Base-by-base conservation (phyloP, 1,140 invertebrate genomes). In the Ericerus pela region DNA sequence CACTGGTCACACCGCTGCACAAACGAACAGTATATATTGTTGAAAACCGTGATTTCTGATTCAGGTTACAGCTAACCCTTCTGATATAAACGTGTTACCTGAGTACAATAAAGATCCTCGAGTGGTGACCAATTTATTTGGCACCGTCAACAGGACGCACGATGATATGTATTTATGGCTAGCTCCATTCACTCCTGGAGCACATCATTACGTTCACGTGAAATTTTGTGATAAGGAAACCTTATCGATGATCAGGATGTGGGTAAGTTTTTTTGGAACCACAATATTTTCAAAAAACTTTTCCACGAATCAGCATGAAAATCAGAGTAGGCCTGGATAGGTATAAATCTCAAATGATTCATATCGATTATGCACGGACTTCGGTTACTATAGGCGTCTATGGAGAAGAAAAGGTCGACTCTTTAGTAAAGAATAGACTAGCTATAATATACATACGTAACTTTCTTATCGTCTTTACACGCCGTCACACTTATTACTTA, bases 111-210 rank as follows among this genome's bases (percentile, higher is more conserved):
- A 74, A 59, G 78, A 79, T 66, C 76, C 75, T 10, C 65, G 77
- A 57, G 70, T 77, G n/a, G 72, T 81, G 1, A 64, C 69, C 33
- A 84, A 79, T 68, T 67, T 87, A 36, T 69, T 81, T 28, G 82
- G 87, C 66, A 81, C 81, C 1, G 74, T 81, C 10, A 81, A 85
- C 64, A 67, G 79, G 51, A 87, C 83, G 0, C 73, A 77, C 61
- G 83, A 87, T 68, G 84, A 87, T 66, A 74, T 77, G 31, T 83
- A 87, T 69, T 75, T 82, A 61, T 88, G 84, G 85, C 69, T 82
- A 22, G 72, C 79, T 14, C 78, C 80, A 14, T 82, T 77, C 65
- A 76, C 74, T 12, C 63, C 68, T 1, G 72, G 72, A 3, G 65
- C 64, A 5, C 68, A 76, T 61, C 80, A 84, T 61, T 70, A 73